phyloP scores from a whole-genome alignment of 37 sponge, comb jelly and placozoan species.

The Cliona cf. orientalis region DNA sequence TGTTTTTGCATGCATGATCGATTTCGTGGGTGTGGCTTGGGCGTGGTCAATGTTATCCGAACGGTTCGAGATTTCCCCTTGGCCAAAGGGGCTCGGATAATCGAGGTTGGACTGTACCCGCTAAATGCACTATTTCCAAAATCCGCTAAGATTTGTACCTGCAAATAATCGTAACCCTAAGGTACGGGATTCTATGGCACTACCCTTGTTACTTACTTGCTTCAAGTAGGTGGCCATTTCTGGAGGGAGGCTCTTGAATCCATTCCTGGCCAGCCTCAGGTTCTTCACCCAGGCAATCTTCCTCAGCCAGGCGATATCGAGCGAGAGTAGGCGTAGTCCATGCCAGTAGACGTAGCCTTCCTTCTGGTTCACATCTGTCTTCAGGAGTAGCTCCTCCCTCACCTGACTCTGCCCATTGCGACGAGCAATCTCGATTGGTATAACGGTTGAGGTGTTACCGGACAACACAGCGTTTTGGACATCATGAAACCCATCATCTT shows the following conservation, averaged over 20 bases:
- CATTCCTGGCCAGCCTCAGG: conserved; percentile 73
- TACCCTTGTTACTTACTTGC: conserved; percentile 37
- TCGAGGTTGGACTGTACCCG: no score
- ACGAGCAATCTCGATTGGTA: conserved; percentile 83
- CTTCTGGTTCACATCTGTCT: conserved; percentile 76
- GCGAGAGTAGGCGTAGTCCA: conserved; percentile 63
- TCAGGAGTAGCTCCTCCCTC: conserved; percentile 76
- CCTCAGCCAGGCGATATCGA: conserved; percentile 76
- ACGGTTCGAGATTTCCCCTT: no score
- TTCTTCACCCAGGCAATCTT: conserved; percentile 79
- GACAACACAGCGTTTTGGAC: conserved; percentile 54
- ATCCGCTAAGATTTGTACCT: background rate
- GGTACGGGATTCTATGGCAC: background rate
- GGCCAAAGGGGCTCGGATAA: no score
- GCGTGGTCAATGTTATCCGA: no score
- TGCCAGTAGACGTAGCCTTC: conserved; percentile 76
- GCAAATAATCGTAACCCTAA: background rate
- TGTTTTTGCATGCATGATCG: no score
- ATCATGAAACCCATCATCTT: conserved; percentile 53
- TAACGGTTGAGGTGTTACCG: conserved; percentile 68
- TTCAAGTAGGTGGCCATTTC: conserved; percentile 76
- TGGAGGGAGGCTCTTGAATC: conserved; percentile 59
- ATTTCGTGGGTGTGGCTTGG: no score
- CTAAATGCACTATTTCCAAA: no score
- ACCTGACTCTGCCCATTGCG: conserved; percentile 28